Conservation (phyloP, 2,113 vertebrate genomes). For the Emydocephalus ijimae region DNA sequence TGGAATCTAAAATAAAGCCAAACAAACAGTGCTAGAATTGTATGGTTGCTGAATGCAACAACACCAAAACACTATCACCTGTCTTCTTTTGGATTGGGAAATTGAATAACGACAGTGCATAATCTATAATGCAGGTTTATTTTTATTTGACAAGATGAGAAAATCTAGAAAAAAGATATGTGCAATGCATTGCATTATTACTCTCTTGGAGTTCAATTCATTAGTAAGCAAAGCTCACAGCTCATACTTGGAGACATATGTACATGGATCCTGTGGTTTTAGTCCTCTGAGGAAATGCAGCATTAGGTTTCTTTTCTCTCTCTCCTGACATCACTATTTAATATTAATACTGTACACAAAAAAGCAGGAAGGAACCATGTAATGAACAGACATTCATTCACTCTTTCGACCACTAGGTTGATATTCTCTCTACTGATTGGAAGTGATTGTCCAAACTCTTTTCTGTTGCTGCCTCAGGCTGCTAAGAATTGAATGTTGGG, state of each 20-base stretch:
- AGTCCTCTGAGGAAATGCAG: neutral
- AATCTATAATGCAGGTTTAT: neutral
- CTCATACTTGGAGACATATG: neutral
- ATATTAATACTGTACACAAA: neutral
- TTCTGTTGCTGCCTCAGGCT: neutral
- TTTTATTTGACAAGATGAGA: neutral
- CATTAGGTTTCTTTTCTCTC: neutral
- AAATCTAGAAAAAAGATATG: neutral
- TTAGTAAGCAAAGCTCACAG: neutral
- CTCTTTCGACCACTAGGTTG: neutral
- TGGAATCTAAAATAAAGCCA: neutral
- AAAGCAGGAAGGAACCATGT: neutral
- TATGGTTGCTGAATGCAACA: neutral
- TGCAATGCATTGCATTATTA: neutral
- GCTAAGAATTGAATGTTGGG: neutral
- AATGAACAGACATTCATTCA: neutral
- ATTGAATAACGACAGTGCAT: neutral
- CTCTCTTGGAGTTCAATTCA: neutral
- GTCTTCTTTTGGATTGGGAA: neutral
- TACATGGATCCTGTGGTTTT: neutral
- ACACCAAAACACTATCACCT: neutral
- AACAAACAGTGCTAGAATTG: neutral
- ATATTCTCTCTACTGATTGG: neutral
- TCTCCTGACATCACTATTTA: neutral
- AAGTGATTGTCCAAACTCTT: neutral